Evolutionary conservation across 1,140 invertebrate genomes (phyloP).

Genomic region (Frieseomelitta varia): DNA sequence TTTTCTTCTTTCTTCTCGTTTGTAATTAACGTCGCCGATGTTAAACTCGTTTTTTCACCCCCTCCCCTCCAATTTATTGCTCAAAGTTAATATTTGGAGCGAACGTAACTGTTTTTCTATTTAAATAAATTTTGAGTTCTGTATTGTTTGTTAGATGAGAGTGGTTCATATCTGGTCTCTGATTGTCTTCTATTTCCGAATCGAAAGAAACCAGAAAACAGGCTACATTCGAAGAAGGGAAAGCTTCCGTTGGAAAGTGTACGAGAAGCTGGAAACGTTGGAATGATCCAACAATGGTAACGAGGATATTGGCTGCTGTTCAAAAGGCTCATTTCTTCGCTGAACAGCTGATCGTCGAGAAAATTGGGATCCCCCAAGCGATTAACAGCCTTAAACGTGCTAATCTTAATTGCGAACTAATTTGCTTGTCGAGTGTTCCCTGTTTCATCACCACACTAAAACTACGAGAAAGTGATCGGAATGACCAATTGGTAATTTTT

Average conservation of each 20-base stretch:
- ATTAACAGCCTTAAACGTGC: not conserved
- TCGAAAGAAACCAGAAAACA: not conserved
- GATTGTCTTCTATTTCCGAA: too few species aligned
- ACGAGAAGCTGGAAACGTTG: not conserved
- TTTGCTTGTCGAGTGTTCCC: not conserved
- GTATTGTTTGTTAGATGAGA: too few species aligned
- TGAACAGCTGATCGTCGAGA: not conserved
- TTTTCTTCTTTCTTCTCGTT: too few species aligned
- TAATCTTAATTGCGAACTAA: not conserved
- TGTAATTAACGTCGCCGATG: too few species aligned
- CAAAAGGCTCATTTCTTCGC: not conserved
- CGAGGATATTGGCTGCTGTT: conserved; percentile 13
- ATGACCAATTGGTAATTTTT: too few species aligned
- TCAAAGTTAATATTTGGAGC: too few species aligned
- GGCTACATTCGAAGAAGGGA: not conserved
- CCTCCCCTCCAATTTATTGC: too few species aligned
- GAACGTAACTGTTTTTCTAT: too few species aligned
- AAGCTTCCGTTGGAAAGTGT: not conserved
- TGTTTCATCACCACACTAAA: too few species aligned
- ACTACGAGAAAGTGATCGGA: too few species aligned
- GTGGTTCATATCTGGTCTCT: too few species aligned
- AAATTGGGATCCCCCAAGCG: not conserved
- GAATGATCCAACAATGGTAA: not conserved
- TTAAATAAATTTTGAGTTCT: too few species aligned
- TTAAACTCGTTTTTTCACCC: not conserved